Base-by-base conservation (phyloP, 2,113 vertebrate genomes). In the Argyrosomus japonicus region DNA sequence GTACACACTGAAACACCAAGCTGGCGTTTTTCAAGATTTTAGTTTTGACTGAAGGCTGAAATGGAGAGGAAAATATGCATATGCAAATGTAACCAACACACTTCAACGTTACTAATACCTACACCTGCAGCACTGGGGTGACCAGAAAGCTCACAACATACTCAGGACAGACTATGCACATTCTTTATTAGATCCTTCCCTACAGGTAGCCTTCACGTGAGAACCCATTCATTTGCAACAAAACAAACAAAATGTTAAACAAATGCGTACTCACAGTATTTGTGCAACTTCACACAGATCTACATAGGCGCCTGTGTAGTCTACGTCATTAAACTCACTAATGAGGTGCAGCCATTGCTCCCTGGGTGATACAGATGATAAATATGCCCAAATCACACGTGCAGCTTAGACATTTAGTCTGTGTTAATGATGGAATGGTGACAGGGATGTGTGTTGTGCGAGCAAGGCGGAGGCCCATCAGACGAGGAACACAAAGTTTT, bases 301-400 rank as follows among this genome's bases (percentile, higher is more conserved):
- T 91, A 92, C 77, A 72, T 75, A 68, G 56, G 70, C 61, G 63
- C 75, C 78, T 78, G 78, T 89, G 89, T 83, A 73, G 76, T 93
- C 93, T 93, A 94, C 81, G 36, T 89, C 79, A 81, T 81, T 79
- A 77, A 70, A 69, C 82, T 90, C 81, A 86, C 92, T 92, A 92
- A 85, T 75, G 83, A 85, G 85, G 87, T 90, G 86, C 83, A 72
- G 85, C 70, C 82, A 63, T 81, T 75, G 53, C 56, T 81, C 89
- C 83, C 71, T 75, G 69, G 84, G 79, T 76, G 81, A 90, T 81
- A 89, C 58, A 62, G 82, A 87, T 88, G 83, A 85, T 77, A 81
- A 76, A 83, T 83, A 85, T 77, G 88, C 85, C 88, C 79, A 79
- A 79, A 86, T 91, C 88, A 86, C 73, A 89, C 78, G 75, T 89